Base-by-base conservation (phyloP, 1,140 invertebrate species). In the Pseudomyrmex cubaensis region DNA sequence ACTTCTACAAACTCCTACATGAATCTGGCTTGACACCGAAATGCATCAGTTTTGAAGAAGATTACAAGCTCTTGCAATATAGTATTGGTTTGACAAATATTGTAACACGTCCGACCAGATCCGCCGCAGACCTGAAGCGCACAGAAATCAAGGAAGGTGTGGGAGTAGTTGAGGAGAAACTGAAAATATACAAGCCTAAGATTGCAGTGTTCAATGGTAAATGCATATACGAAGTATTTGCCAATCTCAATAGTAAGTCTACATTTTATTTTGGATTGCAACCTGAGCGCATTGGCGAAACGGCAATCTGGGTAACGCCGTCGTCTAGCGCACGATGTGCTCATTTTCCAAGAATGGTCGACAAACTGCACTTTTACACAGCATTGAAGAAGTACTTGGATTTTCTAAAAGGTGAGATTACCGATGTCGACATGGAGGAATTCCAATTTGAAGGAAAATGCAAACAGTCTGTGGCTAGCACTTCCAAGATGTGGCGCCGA, bases 191-290 rank as follows among this genome's bases (percentile, higher is more conserved):
- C 15, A 91, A 93, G 57, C 94, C 94, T 10, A 94, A 91, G 85
- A 88, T 94, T 20, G 93, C 92, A 4, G 87, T 94, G 10, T 94
- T 94, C 50, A 94, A 94, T 89, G 94, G 94, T 0, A 94, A 94
- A 83, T 94, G 93, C 50, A 94, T 94, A 13, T 94, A 93, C 48
- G 92, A 94, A 62, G 91, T 93, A 2, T 94, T 91, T 86, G 89
- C 86, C 8, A 83, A 91, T 13, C 90, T 91, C 69, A 85, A 64
- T 0, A 59, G 69, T 12, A 92, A 92, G 70, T 59, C 80, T 2
- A 54, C 82, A 1, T 94, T 94, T 78, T 48, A 90, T 50, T 94
- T 94, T 90, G 94, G 94, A 50, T 75, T 94, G 0, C 94, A 94
- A 84, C 72, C 89, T 5, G 87, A 91, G 59, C 59, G 74, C 20